phyloP scores from a whole-genome alignment of 2,888 invertebrate species.

The Idaea biselata region DNA sequence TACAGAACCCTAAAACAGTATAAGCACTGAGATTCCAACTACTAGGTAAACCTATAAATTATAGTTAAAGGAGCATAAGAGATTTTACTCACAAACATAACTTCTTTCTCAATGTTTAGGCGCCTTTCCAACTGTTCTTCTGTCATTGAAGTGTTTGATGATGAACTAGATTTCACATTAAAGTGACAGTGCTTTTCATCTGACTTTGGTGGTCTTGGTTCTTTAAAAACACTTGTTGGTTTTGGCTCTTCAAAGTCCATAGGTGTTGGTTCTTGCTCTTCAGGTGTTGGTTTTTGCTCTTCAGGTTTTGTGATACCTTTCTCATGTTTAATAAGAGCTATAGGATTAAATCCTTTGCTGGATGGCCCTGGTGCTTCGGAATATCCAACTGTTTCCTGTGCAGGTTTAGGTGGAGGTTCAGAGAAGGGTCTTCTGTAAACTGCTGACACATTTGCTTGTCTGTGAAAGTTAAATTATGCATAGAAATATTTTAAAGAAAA shows the following conservation, averaged over 20 bases:
- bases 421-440: constrained; percentile 64
- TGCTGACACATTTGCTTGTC: constrained; percentile 86
- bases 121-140: constrained; percentile 62
- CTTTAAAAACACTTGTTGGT: neutral
- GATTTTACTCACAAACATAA: constrained; percentile 64
- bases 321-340: constrained; percentile 44
- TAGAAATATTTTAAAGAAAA: too few species aligned
- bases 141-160: constrained; percentile 31
- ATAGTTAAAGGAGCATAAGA: neutral
- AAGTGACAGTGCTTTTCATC: constrained; percentile 3
- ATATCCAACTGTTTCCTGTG: neutral
- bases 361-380: constrained; percentile 34
- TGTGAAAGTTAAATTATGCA: constrained; percentile 27
- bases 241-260: constrained; percentile 12
- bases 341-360: constrained; percentile 39
- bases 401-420: constrained; percentile 17
- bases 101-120: constrained; percentile 71
- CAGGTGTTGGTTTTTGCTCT: constrained; percentile 5
- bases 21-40: too few species aligned
- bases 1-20: too few species aligned
- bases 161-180: constrained; percentile 18
- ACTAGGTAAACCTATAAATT: too few species aligned
- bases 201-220: constrained; percentile 5
- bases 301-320: neutral
- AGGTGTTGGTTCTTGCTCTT: constrained; percentile 17